Evolutionary conservation across 2,797 vertebrate genomes (phyloP).

Genomic region (Danio choprae): DNA sequence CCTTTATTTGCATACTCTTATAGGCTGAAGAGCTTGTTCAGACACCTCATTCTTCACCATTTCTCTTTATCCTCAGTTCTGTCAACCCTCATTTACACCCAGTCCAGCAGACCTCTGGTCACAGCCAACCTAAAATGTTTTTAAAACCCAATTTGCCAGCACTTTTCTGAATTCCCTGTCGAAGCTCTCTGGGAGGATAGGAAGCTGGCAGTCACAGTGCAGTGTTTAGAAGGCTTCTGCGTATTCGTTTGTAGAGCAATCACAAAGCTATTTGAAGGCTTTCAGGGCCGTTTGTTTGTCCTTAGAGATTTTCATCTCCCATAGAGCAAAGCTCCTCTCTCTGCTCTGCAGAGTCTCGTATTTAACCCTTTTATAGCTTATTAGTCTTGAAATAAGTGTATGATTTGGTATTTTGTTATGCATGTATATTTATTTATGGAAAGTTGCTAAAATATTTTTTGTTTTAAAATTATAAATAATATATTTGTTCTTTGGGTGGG

Average conservation of each 20-base stretch:
- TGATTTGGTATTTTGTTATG: neutral
- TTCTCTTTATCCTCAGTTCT: constrained; percentile 56
- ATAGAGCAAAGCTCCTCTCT: constrained; percentile 9
- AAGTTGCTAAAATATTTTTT: neutral
- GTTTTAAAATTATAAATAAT: neutral
- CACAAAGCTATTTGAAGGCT: constrained; percentile 46
- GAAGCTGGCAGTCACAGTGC: constrained; percentile 39
- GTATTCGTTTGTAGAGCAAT: constrained; percentile 36
- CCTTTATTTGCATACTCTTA: constrained; percentile 33
- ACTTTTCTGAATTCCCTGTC: constrained; percentile 44
- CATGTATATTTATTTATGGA: neutral
- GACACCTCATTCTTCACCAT: constrained; percentile 47
- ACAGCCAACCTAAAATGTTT: constrained; percentile 36
- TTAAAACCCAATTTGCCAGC: constrained; percentile 53
- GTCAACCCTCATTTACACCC: constrained; percentile 57
- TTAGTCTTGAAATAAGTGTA: constrained; percentile 11
- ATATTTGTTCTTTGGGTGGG: neutral
- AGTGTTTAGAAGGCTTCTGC: constrained; percentile 42
- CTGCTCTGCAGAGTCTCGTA: constrained; percentile 18
- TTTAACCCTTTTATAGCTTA: constrained; percentile 21
- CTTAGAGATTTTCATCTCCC: constrained; percentile 36
- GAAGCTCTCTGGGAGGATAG: constrained; percentile 37
- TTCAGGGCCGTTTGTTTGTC: constrained; percentile 37
- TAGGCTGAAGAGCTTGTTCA: constrained; percentile 45
- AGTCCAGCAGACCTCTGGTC: constrained; percentile 33